Evolutionary conservation across 2,888 invertebrate species (phyloP), one percentile per base, ranked within the genome.

Genomic region (Liposcelis brunnea): DNA sequence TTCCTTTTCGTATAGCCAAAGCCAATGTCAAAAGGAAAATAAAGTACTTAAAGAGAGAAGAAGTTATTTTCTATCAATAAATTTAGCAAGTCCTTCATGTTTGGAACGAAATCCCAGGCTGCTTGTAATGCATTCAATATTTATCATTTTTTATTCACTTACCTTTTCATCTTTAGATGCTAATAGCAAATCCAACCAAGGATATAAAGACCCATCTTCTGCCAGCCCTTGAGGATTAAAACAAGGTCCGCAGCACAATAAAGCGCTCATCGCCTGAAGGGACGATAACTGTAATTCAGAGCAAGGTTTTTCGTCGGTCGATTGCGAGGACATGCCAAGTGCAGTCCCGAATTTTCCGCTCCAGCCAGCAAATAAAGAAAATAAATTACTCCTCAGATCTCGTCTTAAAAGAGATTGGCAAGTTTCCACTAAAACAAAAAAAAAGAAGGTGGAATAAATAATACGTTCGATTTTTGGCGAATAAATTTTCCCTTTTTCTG

Each of bases 181-280:
- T 7, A 98, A 68, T 59, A 98, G 73, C 54, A 83, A 77, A 63
- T 91, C 87, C 46, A 98, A 71, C 95, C 95, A 97, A 46, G 84
- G 77, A 61, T 94, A 97, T n/a, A 71, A 56, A 3, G 84, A 77
- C 40, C 93, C 93, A 57, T 95, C 95, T 59, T 94, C 94, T 7
- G 81, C 78, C 31, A 89, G 66, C 21, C 82, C 81, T 42, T 74
- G 72, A 1, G 81, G 74, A 56, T 94, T 87, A 62, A 95, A 97
- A 55, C 91, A 87, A 0, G 93, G 83, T 0, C 98, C 98, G 61
- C 95, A 95, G 59, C 93, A 93, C 2, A 97, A 72, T 19, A 98
- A 69, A 8, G 93, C 86, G 49, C 93, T 90, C 87, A 97, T 94
- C 2, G 97, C 95, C 70, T 91, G 72, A 44, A 77, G 62, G 8